phyloP scores from a whole-genome alignment of 1,140 invertebrate genomes.

The Metopolophium dirhodum region DNA sequence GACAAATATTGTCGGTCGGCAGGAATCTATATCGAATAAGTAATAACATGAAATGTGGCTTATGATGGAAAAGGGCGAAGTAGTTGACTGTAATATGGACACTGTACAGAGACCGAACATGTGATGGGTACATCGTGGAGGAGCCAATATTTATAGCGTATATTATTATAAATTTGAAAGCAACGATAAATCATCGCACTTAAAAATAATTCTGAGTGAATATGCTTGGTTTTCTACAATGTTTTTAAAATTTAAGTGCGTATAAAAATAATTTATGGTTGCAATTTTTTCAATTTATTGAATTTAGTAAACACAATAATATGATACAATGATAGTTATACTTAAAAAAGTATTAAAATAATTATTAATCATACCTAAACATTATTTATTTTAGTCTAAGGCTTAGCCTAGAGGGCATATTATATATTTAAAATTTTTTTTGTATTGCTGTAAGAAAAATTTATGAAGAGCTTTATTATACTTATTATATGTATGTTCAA shows the following conservation, averaged over 20 bases:
- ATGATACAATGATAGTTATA: not conserved
- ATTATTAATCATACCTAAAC: too few species aligned
- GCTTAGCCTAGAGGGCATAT: too few species aligned
- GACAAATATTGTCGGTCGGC: not conserved
- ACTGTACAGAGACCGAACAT: not conserved
- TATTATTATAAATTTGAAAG: not conserved
- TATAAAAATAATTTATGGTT: not conserved
- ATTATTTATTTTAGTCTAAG: too few species aligned
- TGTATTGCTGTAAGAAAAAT: too few species aligned
- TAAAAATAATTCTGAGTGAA: not conserved
- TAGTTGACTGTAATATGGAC: not conserved
- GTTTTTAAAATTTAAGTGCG: not conserved
- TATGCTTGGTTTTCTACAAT: not conserved
- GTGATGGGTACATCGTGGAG: not conserved
- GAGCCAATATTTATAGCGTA: not conserved
- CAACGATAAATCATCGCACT: not conserved
- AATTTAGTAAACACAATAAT: not conserved
- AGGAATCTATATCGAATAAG: not conserved
- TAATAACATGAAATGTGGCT: not conserved
- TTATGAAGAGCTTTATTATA: too few species aligned
- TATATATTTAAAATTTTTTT: too few species aligned
- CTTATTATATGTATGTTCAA: too few species aligned
- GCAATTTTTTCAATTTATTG: not conserved
- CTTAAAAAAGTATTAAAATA: too few species aligned
- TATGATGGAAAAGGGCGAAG: not conserved